A percentile compares a stretch with the other conserved stretches of the same genome.
Evolutionary conservation across 1,140 invertebrate species (phyloP).

Genomic region (Armadillidium nasatum): DNA sequence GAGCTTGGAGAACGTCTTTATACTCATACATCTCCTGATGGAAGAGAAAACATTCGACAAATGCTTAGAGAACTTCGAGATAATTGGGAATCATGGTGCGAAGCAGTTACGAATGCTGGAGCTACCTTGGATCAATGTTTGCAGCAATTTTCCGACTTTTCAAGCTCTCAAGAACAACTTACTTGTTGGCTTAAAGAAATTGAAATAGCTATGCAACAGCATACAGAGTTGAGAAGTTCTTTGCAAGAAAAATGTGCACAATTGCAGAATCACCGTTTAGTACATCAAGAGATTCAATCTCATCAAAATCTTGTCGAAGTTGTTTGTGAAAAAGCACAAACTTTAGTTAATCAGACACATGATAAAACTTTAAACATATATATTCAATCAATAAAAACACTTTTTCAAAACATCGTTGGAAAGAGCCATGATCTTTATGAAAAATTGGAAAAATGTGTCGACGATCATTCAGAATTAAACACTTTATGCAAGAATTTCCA

Average conservation of each 20-base stretch:
- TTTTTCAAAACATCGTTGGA: conserved; percentile 80
- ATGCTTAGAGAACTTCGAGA: conserved; percentile 71
- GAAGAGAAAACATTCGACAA: conserved; percentile 82
- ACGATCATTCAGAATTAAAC: conserved; percentile 75
- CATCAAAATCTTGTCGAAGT: conserved; percentile 83
- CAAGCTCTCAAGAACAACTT: conserved; percentile 78
- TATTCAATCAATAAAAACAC: conserved; percentile 78
- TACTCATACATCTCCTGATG: conserved; percentile 85
- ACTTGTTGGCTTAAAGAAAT: conserved; percentile 89
- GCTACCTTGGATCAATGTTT: conserved; percentile 83
- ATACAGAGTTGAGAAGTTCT: conserved; percentile 82
- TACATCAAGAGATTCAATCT: conserved; percentile 91
- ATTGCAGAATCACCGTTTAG: conserved; percentile 86
- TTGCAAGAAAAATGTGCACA: conserved; percentile 91
- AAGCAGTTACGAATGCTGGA: conserved; percentile 69
- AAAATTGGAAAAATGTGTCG: conserved; percentile 77
- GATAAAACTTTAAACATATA: conserved; percentile 79
- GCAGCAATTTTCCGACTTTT: conserved; percentile 82
- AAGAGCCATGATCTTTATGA: conserved; percentile 76
- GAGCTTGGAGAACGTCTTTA: conserved; percentile 89
- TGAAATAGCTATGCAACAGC: conserved; percentile 82
- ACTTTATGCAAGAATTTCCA: conserved; percentile 65
- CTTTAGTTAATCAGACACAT: conserved; percentile 81
- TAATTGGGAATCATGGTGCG: conserved; percentile 80
- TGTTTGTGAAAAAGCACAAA: conserved; percentile 85